A percentile compares a stretch with the other conserved stretches of the same genome.
These are phyloP conservation scores for Neolamprologus hecqui DNA, from an alignment of 2,113 vertebrate genomes.

Conservation along the genomic window DNA sequence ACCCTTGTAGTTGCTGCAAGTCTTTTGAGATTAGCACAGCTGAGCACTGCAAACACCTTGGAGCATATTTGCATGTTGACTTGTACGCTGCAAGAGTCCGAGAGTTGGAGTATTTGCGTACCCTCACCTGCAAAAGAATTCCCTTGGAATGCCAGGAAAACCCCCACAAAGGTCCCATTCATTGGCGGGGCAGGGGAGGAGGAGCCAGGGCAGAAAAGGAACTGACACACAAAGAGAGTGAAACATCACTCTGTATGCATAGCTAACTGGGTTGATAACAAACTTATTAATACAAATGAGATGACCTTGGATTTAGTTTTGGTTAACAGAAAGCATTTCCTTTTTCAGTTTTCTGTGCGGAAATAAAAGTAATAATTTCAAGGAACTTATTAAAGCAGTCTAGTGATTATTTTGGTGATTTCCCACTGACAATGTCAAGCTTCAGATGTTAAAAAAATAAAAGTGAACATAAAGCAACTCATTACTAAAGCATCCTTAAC, in stretches of 20 bases:
- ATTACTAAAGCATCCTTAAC: background rate
- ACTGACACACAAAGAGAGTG: background rate
- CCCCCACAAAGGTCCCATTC: constrained; percentile 63
- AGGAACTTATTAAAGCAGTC: background rate
- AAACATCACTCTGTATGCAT: background rate
- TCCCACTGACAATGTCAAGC: background rate
- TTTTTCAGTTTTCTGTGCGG: background rate
- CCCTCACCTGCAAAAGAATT: constrained; percentile 57
- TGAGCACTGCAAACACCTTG: background rate
- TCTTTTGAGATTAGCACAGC: background rate
- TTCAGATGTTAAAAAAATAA: background rate
- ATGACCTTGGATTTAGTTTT: background rate
- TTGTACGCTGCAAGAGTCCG: background rate
- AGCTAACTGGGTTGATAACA: background rate
- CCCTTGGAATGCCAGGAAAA: constrained; percentile 47
- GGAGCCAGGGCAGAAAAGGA: constrained; percentile 32
- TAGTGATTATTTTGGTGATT: background rate
- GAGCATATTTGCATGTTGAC: background rate
- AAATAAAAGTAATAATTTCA: background rate
- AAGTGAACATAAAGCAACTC: background rate
- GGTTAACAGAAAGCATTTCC: background rate
- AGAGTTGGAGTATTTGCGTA: constrained; percentile 5
- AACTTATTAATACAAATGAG: background rate
- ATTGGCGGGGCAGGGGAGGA: constrained; percentile 16
- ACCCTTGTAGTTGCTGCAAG: background rate